Base-by-base conservation (phyloP, 2,888 invertebrate species). In the Trachelus stipa region DNA sequence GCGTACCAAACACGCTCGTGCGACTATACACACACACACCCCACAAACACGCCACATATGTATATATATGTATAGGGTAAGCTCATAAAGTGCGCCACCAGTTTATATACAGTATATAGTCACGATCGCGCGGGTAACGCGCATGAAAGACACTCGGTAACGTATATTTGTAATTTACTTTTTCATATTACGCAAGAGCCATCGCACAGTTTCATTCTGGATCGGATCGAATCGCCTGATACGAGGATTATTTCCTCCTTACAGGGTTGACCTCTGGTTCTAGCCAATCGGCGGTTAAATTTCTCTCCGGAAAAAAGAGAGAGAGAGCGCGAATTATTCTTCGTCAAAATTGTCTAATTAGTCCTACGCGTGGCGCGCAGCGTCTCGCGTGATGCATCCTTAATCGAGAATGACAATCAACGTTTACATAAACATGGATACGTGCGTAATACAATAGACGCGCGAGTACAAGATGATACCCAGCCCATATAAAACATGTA, bases 131-230 rank as follows among this genome's bases (percentile, higher is more conserved):
- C 23, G 23, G 23, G 56, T 56, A 56, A 0, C 56, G 56, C 56
- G 33, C 33, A 73, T 76, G 73, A 76, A 76, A 76, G 76, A 76
- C 76, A 76, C 73, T 76, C 40, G 73, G 40, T 76, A 76, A 71
- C 68, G 33, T 73, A 34, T n/a, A 35, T 73, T 35, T 73, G 30
- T 12, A 73, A 12, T 15, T 35, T 73, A 30, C 30, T 31, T 74
- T 40, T 15, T 40, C 15, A 15, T 15, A 40, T 40, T 15, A 40
- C 40, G 15, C 40, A 40, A 40, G 40, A 40, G 40, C 40, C 40
- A 40, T 40, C 40, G 40, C 15, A 40, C 40, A 40, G 2, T 15
- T 15, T 15, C 6, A 15, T 40, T 40, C 6, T 40, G 40, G 15
- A 15, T 40, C 40, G 15, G 12, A 37, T 37, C 40, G 15, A 40